Base-by-base conservation (phyloP, 1,140 invertebrate genomes). In the Stenopsyche tienmushanensis region DNA sequence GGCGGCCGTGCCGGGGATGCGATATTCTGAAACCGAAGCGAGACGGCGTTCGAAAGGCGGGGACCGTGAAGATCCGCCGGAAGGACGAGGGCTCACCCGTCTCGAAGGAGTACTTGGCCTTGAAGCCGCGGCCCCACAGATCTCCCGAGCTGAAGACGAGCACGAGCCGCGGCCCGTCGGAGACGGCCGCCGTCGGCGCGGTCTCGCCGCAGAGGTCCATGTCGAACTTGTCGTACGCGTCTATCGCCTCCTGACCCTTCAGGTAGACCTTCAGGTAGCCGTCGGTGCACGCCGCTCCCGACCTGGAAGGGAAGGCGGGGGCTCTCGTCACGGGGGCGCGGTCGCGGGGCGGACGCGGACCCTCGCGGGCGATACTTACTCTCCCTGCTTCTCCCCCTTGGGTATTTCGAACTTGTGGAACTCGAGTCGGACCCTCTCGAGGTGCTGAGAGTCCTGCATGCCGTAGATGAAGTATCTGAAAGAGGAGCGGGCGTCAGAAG, bases 401-500 rank as follows among this genome's bases (percentile, higher is more conserved):
- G 93, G 91, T 82, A 98, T 95, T 75, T 92, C 89, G 81, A 98
- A 96, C 73, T 86, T 86, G 47, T 86, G 82, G 80, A 98, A 97
- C 72, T 91, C 87, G 49, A 98, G 81, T 64, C 88, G 85, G 55
- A 97, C 94, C 77, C 94, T 87, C 79, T 98, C 96, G 73, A 98
- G 85, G 82, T 97, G 90, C 77, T 97, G 93, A 57, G 89, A 88
- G 80, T 97, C 94, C 82, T 97, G 93, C 84, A 97, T 90, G 68
- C 94, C 96, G 81, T 98, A 97, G 76, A 98, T 92, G 85, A 96
- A 97, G 84, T 98, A 98, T 78, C 92, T 85, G 75, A 34, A 78
- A 78, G 23, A 13, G 21, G 10, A 26, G 23, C 5, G 1, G n/a
- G n/a, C n/a, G n/a, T n/a, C n/a, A n/a, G n/a, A n/a, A n/a, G n/a